Evolutionary conservation across 23 tunicate species (phyloP), one percentile per base, ranked within the genome.

Genomic region (Oikopleura albicans): DNA sequence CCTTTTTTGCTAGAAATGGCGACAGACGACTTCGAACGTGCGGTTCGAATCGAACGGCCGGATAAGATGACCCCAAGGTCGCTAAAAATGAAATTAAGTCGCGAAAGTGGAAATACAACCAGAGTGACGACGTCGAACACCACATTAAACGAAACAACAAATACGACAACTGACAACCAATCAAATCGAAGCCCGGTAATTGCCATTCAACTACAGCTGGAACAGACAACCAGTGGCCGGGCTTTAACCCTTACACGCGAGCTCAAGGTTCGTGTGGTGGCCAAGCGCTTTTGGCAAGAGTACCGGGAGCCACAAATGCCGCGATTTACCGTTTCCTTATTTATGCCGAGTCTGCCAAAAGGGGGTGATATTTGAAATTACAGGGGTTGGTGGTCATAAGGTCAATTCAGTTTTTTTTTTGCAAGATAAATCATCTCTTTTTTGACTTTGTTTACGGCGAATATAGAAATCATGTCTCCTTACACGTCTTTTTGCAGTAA

Each of bases 231-330:
- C 4, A 16, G 37, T 37, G 79, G 79, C 27, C 79, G 79, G 31
- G 35, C 27, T 2, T 2, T 71, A 29, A 29, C 35, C 37, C 34
- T 71, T 31, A 12, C 79, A 2, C 33, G 79, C 33, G 79, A 71
- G 37, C 2, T 71, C 33, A 16, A 16, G 37, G 35, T 71, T 2
- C 28, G 35, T 22, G 37, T 71, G 28, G 79, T 71, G 28, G 27
- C 79, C 33, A 71, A 71, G 35, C 27, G 35, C 4, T 71, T 71
- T 29, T 71, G 79, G 79, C 37, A 34, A 71, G 79, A 71, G 2
- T 71, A 71, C 37, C 28, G 31, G 37, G 79, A 71, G 79, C 79
- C 79, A 37, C 33, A 2, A 12, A 71, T 71, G 79, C 79, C 79
- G 31, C 27, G 31, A 71, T 71, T 71, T 29, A 71, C 27, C 33